Percentiles rank a stretch among this genome's conserved stretches.
Conservation (phyloP, 2,113 vertebrate genomes). For the Sylvilagus bachmani region DNA sequence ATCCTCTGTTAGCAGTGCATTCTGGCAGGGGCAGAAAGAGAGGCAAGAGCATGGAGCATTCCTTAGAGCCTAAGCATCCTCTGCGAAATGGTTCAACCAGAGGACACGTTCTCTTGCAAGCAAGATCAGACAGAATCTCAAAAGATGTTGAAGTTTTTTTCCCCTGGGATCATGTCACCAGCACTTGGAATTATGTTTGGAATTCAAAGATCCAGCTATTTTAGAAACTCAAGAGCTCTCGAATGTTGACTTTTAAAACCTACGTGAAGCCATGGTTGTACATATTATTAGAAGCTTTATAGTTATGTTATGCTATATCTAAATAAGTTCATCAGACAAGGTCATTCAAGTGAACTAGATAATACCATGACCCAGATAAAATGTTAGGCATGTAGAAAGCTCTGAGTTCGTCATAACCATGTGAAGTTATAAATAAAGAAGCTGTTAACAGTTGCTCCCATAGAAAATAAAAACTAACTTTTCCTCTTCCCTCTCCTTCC, state of each 20-base stretch:
- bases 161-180: background rate
- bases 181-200: background rate
- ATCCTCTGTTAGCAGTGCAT: background rate
- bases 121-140: background rate
- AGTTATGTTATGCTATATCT: background rate
- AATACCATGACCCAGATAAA: background rate
- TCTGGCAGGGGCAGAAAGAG: background rate
- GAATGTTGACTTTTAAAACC: background rate
- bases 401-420: background rate
- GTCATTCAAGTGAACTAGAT: background rate
- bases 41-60: background rate
- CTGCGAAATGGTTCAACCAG: background rate
- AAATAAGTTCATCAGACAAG: background rate
- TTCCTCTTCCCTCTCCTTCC: background rate
- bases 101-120: background rate
- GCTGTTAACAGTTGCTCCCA: background rate
- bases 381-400: background rate
- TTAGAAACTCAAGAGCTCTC: conserved; percentile 20
- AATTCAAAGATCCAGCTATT: background rate
- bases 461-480: background rate
- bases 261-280: background rate
- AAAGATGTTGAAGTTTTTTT: background rate
- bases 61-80: background rate
- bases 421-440: conserved; percentile 28
- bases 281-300: background rate